Evolutionary conservation across 2,888 invertebrate species (phyloP).

Genomic region (Agriopis marginaria): DNA sequence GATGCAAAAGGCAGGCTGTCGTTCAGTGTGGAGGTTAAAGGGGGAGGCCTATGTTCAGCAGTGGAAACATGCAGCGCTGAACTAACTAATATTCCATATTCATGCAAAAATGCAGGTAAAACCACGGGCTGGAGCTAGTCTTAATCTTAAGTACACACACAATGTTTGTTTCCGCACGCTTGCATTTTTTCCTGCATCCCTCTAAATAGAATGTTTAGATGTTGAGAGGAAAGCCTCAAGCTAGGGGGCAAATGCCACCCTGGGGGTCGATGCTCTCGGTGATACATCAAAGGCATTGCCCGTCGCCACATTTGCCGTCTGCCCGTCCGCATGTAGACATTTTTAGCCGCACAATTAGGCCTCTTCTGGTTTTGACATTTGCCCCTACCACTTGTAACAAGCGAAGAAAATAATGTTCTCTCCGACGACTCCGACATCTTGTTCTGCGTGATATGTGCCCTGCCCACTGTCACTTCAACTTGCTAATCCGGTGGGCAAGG

Average conservation of each 20-base stretch:
- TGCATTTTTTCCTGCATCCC: conserved; percentile 37
- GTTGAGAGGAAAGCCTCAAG: conserved; percentile 2
- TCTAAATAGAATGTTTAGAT: conserved; percentile 29
- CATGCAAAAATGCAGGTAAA: neutral
- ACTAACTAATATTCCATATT: too few relatives aligned
- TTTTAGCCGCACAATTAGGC: conserved; percentile 77
- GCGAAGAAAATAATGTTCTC: neutral
- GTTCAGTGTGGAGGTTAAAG: too few relatives aligned
- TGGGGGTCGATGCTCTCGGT: conserved; percentile 53
- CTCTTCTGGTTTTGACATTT: conserved; percentile 70
- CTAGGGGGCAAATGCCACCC: conserved; percentile 10
- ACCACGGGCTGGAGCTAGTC: neutral
- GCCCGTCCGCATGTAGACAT: conserved; percentile 61
- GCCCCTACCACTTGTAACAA: conserved; percentile 55
- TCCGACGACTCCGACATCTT: too few relatives aligned
- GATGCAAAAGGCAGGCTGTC: too few relatives aligned
- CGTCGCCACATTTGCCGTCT: conserved; percentile 55
- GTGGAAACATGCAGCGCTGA: too few relatives aligned
- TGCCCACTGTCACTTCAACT: too few relatives aligned
- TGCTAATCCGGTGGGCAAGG: too few relatives aligned
- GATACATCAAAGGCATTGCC: conserved; percentile 58
- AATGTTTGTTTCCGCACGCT: conserved; percentile 27
- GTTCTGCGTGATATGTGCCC: too few relatives aligned
- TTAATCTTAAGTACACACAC: neutral
- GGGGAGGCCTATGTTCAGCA: too few relatives aligned